phyloP scores from a whole-genome alignment of 2,797 vertebrate species.

The Coregonus ussuriensis region DNA sequence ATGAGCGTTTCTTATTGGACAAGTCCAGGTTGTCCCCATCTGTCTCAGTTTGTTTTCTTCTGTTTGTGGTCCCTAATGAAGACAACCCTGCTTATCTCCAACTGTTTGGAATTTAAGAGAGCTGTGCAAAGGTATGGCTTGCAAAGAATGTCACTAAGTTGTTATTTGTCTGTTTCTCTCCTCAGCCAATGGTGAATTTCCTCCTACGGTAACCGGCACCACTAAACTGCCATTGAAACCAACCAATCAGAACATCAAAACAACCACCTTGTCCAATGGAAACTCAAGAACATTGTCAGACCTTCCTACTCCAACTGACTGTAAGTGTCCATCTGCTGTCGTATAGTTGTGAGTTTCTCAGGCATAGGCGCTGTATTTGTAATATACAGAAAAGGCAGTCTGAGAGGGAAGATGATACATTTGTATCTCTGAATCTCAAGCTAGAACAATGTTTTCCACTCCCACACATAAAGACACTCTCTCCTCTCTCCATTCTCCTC shows the following conservation, averaged over 20 bases:
- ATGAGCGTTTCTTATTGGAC: too few relatives aligned
- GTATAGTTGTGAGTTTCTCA: not conserved
- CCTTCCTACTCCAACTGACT: conserved; percentile 38
- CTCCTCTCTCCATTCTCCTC: not conserved
- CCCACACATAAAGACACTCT: not conserved
- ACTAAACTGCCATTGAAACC: conserved; percentile 41
- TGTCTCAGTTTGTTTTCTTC: too few relatives aligned
- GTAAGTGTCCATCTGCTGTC: conserved; percentile 62
- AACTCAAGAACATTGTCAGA: conserved; percentile 26
- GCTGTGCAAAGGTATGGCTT: not conserved
- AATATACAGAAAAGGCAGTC: not conserved
- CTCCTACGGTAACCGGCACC: conserved; percentile 64
- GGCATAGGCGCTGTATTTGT: not conserved
- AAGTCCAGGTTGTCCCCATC: too few relatives aligned
- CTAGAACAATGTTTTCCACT: not conserved
- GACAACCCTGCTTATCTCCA: not conserved
- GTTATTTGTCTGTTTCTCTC: conserved; percentile 47
- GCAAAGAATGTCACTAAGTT: not conserved
- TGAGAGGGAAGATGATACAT: not conserved
- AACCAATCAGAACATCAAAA: conserved; percentile 43
- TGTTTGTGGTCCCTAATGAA: too few relatives aligned
- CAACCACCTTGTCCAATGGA: conserved; percentile 46
- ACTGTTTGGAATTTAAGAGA: not conserved
- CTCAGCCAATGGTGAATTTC: conserved; percentile 80
- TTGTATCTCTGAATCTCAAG: not conserved